Evolutionary conservation across 1,140 invertebrate genomes (phyloP).

Genomic region (Eurytemora carolleeae): DNA sequence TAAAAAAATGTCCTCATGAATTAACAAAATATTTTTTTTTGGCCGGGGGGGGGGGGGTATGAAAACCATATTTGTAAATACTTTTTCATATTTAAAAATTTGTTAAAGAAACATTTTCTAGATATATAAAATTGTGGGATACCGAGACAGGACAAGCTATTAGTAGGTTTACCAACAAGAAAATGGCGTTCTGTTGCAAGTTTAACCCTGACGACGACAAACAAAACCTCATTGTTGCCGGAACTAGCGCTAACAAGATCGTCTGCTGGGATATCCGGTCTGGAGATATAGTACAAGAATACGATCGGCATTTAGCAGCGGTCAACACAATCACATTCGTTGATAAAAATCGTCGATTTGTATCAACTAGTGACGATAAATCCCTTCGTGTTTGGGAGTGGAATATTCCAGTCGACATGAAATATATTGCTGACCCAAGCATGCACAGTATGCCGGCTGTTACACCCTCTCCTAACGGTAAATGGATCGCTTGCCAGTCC

Average conservation of each 20-base stretch:
- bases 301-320: slow-evolving; percentile 92
- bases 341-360: slow-evolving; percentile 91
- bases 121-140: slow-evolving; percentile 96
- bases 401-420: slow-evolving; percentile 99
- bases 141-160: slow-evolving; percentile 88
- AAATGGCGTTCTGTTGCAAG: slow-evolving; percentile 92
- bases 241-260: slow-evolving; percentile 98
- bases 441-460: slow-evolving; percentile 99
- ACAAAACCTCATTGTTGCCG: slow-evolving; percentile 90
- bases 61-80: no score
- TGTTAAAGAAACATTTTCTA: no score
- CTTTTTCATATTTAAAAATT: no score
- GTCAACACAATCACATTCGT: slow-evolving; percentile 99
- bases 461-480: slow-evolving; percentile 79
- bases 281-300: slow-evolving; percentile 93
- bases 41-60: no score
- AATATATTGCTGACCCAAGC: slow-evolving; percentile 97
- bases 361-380: slow-evolving; percentile 97
- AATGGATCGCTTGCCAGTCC: slow-evolving; percentile 96
- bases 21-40: no score
- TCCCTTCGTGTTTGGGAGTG: slow-evolving; percentile 98
- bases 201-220: slow-evolving; percentile 95
- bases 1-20: no score
- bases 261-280: slow-evolving; percentile 91
- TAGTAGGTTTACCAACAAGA: slow-evolving; percentile 74